Conservation (phyloP, 1,140 invertebrate species). For the Hermetia illucens region DNA sequence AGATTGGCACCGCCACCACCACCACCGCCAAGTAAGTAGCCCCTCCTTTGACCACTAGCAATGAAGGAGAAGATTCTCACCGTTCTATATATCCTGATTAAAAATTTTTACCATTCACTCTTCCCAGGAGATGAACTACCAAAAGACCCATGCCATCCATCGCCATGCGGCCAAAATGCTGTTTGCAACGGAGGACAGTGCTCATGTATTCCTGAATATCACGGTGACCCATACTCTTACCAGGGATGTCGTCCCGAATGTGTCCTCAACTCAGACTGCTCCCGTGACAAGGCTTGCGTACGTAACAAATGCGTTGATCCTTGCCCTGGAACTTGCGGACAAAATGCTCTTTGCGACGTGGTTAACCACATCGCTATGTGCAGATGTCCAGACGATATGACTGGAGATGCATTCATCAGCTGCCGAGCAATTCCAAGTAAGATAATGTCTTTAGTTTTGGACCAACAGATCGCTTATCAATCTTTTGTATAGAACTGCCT, state of each 20-base stretch:
- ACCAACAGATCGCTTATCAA: no score
- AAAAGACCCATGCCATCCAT: constrained; percentile 44
- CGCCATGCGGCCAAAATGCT: constrained; percentile 58
- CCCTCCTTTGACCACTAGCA: neutral
- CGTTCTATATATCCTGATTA: constrained; percentile 31
- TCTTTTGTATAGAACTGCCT: constrained; percentile 32
- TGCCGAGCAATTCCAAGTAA: constrained; percentile 33
- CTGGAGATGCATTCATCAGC: constrained; percentile 50
- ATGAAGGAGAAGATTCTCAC: no score
- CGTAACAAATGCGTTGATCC: constrained; percentile 72
- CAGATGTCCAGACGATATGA: constrained; percentile 55
- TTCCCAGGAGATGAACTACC: constrained; percentile 19
- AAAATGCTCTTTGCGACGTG: constrained; percentile 60
- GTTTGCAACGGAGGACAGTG: constrained; percentile 63
- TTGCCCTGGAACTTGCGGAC: constrained; percentile 60
- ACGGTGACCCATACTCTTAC: constrained; percentile 63
- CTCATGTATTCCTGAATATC: constrained; percentile 54
- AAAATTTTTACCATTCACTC: constrained; percentile 30
- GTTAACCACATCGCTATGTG: constrained; percentile 65
- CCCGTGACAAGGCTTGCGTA: constrained; percentile 53
- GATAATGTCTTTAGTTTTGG: constrained; percentile 29
- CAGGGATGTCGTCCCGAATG: constrained; percentile 62
- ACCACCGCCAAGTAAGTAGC: neutral
- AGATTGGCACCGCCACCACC: constrained; percentile 30
- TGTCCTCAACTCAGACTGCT: constrained; percentile 58